Evolutionary conservation across 2,888 invertebrate genomes (phyloP).

Genomic region (Laspeyria flexula): DNA sequence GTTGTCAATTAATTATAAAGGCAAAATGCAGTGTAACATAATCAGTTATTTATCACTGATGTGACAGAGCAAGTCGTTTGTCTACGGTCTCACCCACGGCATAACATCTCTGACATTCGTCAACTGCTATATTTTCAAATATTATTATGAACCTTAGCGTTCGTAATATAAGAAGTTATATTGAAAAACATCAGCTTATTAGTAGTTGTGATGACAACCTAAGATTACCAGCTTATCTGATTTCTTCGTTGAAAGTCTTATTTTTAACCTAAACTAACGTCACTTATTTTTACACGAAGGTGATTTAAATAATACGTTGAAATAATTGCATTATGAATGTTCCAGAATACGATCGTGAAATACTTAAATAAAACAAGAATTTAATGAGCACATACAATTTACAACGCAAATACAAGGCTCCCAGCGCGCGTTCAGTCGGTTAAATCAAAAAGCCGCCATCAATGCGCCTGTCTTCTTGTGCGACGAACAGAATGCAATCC

Average conservation of each 20-base stretch:
- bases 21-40: slow-evolving; percentile 82
- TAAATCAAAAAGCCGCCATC: slow-evolving; percentile 71
- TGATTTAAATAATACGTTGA: slow-evolving; percentile 36
- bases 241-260: slow-evolving; percentile 74
- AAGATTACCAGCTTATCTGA: slow-evolving; percentile 77
- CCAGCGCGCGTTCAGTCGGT: slow-evolving; percentile 55
- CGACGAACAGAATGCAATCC: slow-evolving; percentile 76
- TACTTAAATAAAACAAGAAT: slow-evolving; percentile 50
- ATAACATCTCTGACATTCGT: slow-evolving; percentile 73
- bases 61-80: slow-evolving; percentile 81
- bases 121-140: slow-evolving; percentile 48
- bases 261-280: slow-evolving; percentile 63
- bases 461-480: slow-evolving; percentile 73
- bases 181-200: slow-evolving; percentile 58
- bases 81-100: slow-evolving; percentile 82
- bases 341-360: slow-evolving; percentile 43
- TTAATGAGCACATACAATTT: slow-evolving; percentile 62
- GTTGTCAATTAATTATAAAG: slow-evolving; percentile 81
- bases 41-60: slow-evolving; percentile 84
- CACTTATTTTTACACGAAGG: slow-evolving; percentile 43
- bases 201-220: slow-evolving; percentile 76
- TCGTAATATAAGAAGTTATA: slow-evolving; percentile 55
- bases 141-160: slow-evolving; percentile 65
- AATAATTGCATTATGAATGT: slow-evolving; percentile 40
- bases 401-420: slow-evolving; percentile 54